Evolutionary conservation across 2,888 invertebrate genomes (phyloP).

Genomic region (Plebejus anna): DNA sequence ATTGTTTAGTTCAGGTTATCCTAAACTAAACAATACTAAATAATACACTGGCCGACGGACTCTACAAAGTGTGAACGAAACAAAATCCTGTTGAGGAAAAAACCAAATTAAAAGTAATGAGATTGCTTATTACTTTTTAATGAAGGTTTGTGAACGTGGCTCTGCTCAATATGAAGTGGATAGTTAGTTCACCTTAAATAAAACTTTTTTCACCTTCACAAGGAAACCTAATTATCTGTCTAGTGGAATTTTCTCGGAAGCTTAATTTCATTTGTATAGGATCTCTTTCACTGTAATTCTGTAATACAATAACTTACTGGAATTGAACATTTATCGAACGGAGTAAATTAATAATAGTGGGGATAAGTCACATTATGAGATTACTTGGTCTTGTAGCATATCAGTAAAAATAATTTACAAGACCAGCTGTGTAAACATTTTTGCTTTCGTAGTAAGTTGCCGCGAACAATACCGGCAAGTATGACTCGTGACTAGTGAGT

Average conservation of each 20-base stretch:
- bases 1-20: not conserved
- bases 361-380: not conserved
- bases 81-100: slow-evolving; percentile 12
- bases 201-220: slow-evolving; percentile 23
- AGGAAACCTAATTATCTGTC: slow-evolving; percentile 25
- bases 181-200: slow-evolving; percentile 26
- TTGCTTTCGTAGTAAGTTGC: no score
- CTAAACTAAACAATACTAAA: no score
- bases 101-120: slow-evolving; percentile 26
- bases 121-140: slow-evolving; percentile 27
- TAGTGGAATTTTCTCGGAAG: not conserved
- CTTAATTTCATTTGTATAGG: slow-evolving; percentile 28
- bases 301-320: slow-evolving; percentile 7
- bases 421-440: no score
- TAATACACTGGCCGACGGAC: not conserved
- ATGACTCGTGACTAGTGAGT: not conserved
- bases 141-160: slow-evolving; percentile 24
- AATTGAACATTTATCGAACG: not conserved
- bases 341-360: not conserved
- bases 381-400: not conserved
- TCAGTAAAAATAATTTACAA: not conserved
- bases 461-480: not conserved
- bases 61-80: slow-evolving; percentile 11
- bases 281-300: slow-evolving; percentile 22
- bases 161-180: slow-evolving; percentile 21